Conservation (phyloP, 1,140 invertebrate genomes). For the Polypedilum vanderplanki region DNA sequence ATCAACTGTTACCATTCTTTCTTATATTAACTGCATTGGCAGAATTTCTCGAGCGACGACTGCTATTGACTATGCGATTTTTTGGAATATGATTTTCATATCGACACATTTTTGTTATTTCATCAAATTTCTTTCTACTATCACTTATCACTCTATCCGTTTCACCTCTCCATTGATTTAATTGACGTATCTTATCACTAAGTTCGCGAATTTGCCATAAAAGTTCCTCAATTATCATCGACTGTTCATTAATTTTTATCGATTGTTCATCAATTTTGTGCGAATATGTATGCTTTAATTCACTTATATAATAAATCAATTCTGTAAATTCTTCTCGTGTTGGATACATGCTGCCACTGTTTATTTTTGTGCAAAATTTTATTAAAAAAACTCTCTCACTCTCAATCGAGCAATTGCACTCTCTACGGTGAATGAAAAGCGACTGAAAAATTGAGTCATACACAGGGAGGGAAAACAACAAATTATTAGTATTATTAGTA, state of each 20-base stretch:
- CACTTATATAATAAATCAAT: constrained; percentile 16
- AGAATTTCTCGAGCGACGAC: neutral
- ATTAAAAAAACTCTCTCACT: neutral
- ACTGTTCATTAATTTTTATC: constrained; percentile 4
- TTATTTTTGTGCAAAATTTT: neutral
- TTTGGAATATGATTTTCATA: constrained; percentile 21
- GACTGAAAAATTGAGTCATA: constrained; percentile 11
- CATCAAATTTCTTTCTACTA: neutral
- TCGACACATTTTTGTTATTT: neutral
- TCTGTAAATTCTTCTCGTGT: constrained; percentile 13
- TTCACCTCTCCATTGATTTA: neutral
- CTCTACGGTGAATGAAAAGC: neutral
- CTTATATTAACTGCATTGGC: neutral
- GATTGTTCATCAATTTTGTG: constrained; percentile 27
- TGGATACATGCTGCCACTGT: constrained; percentile 6
- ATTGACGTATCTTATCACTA: constrained; percentile 26
- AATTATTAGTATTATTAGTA: neutral
- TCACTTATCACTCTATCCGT: neutral
- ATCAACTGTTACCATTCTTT: neutral
- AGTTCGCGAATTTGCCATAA: constrained; percentile 29
- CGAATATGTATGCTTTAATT: constrained; percentile 19
- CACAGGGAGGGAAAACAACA: neutral
- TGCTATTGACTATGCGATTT: neutral
- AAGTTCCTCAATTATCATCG: constrained; percentile 26
- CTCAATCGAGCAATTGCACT: neutral